These are phyloP conservation scores for Yponomeuta malinellus DNA, from an alignment of 2,888 invertebrate species.

Conservation along the genomic window DNA sequence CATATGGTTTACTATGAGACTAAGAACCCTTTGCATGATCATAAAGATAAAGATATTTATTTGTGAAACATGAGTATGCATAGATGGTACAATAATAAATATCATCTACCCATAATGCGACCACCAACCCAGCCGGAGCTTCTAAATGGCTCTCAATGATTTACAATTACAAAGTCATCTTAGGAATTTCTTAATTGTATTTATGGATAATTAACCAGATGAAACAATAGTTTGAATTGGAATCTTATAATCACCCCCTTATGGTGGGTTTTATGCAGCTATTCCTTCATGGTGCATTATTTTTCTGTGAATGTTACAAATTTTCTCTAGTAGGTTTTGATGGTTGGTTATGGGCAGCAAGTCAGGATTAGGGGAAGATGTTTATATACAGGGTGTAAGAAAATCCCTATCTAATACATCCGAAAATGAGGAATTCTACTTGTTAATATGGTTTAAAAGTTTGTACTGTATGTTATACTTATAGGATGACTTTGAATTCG, in stretches of 20 bases:
- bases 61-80: no score
- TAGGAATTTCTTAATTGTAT: not conserved
- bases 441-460: no score
- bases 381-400: no score
- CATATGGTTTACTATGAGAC: no score
- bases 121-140: not conserved
- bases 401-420: no score
- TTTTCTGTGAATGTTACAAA: not conserved
- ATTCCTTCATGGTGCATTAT: not conserved
- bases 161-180: not conserved
- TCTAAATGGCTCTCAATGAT: not conserved
- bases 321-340: not conserved
- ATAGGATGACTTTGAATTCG: no score
- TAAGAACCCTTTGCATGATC: not conserved
- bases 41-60: no score
- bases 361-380: no score
- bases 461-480: no score
- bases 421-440: no score
- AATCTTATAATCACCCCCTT: not conserved
- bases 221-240: not conserved
- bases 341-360: no score
- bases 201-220: constrained; percentile 2
- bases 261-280: not conserved
- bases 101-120: not conserved
- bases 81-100: no score